Percentiles rank a stretch among this genome's conserved stretches.
Conservation (phyloP, 2,888 invertebrate genomes). For the Polyommatus iphigenia region DNA sequence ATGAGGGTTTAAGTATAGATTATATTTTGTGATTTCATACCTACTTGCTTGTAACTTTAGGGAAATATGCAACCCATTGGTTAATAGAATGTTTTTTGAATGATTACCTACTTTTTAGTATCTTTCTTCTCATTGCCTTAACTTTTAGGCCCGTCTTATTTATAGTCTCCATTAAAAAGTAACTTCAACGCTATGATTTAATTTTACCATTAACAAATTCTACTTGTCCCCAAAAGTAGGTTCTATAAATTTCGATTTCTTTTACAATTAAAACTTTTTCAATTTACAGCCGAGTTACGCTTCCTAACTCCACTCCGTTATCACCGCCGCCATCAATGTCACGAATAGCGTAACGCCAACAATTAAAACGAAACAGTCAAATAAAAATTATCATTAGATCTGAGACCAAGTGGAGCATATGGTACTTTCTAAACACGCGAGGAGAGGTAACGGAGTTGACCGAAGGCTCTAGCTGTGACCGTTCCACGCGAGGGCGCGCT, state of each 20-base stretch:
- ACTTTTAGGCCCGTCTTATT: too few relatives aligned
- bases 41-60: neutral
- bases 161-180: too few relatives aligned
- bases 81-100: too few relatives aligned
- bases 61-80: neutral
- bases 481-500: constrained; percentile 64
- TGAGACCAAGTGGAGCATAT: constrained; percentile 32
- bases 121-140: too few relatives aligned
- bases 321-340: neutral
- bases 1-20: constrained; percentile 2
- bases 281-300: neutral
- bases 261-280: constrained; percentile 21
- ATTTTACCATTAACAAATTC: too few relatives aligned
- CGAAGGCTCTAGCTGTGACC: constrained; percentile 73
- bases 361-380: constrained; percentile 24
- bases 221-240: constrained; percentile 32
- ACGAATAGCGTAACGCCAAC: constrained; percentile 21
- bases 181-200: too few relatives aligned
- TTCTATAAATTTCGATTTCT: constrained; percentile 1
- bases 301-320: neutral
- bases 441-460: constrained; percentile 49
- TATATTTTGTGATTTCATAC: neutral
- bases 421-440: constrained; percentile 43
- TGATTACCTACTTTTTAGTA: too few relatives aligned
- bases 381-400: constrained; percentile 30